These are phyloP conservation scores for Crossocerus cetratus DNA, from an alignment of 2,888 invertebrate species.

Conservation along the genomic window DNA sequence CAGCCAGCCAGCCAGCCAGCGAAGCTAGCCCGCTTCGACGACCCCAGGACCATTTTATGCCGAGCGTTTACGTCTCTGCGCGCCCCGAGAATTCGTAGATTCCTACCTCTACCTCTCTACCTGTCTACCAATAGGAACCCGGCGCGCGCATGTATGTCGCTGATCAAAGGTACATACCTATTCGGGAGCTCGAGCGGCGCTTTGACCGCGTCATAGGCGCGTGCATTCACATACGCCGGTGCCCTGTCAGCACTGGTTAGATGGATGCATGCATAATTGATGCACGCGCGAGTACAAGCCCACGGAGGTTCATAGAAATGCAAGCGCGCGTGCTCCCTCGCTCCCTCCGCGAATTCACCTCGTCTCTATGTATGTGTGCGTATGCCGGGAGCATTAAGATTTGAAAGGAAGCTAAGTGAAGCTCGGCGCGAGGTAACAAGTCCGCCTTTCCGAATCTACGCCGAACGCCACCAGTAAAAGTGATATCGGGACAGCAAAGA, in stretches of 20 bases:
- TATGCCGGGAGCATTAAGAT: not conserved
- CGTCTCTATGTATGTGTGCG: not conserved
- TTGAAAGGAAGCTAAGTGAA: not conserved
- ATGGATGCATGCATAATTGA: slow-evolving; percentile 60
- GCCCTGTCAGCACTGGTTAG: slow-evolving; percentile 36
- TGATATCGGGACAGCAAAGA: slow-evolving; percentile 31
- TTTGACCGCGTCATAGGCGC: slow-evolving; percentile 47
- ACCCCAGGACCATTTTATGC: slow-evolving; percentile 32
- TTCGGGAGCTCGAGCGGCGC: slow-evolving; percentile 53
- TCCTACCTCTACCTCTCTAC: too few relatives aligned
- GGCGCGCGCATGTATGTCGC: slow-evolving; percentile 6
- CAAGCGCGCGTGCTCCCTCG: slow-evolving; percentile 5
- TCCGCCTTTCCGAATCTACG: slow-evolving; percentile 11
- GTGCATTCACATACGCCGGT: slow-evolving; percentile 19
- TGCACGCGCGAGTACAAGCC: slow-evolving; percentile 20
- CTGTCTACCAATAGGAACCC: slow-evolving; percentile 5
- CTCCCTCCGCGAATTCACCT: not conserved
- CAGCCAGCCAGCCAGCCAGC: too few relatives aligned
- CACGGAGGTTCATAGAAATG: not conserved
- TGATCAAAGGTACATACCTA: slow-evolving; percentile 59
- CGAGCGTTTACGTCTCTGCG: slow-evolving; percentile 25
- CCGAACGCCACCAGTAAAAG: slow-evolving; percentile 41
- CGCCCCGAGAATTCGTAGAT: slow-evolving; percentile 24
- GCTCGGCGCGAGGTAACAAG: too few relatives aligned
- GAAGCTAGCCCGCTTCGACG: slow-evolving; percentile 7